Percentiles rank a stretch among this genome's conserved stretches.
phyloP scores from a whole-genome alignment of 2,888 invertebrate species.

The Tiliacea citrago region DNA sequence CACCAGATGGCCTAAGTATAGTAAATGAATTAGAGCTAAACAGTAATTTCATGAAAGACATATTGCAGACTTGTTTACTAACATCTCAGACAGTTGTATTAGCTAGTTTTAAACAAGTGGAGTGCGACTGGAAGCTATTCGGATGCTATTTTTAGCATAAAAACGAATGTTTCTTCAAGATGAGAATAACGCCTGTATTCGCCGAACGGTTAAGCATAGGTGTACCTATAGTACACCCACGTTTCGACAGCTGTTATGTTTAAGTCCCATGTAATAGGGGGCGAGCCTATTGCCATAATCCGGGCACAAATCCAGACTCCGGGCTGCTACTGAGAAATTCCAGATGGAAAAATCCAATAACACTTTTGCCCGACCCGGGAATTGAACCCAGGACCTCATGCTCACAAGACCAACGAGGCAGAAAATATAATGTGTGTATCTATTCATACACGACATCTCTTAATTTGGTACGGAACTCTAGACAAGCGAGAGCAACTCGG shows the following conservation, averaged over 20 bases:
- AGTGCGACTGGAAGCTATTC: not conserved
- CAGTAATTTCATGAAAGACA: constrained; percentile 29
- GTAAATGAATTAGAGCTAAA: not conserved
- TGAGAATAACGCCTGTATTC: not conserved
- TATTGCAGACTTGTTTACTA: constrained; percentile 27
- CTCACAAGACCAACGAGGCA: too few relatives aligned
- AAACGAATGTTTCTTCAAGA: not conserved
- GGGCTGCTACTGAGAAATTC: too few relatives aligned
- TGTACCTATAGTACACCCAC: not conserved
- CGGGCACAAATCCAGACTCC: not conserved
- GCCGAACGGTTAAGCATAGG: too few relatives aligned
- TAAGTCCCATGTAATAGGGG: too few relatives aligned
- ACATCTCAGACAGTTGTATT: constrained; percentile 27
- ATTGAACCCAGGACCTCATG: too few relatives aligned
- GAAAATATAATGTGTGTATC: too few relatives aligned
- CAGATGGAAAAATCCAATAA: too few relatives aligned
- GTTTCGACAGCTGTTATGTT: not conserved
- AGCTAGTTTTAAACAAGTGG: constrained; percentile 9
- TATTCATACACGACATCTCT: too few relatives aligned
- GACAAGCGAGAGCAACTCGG: not conserved
- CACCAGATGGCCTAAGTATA: not conserved
- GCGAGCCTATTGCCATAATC: not conserved
- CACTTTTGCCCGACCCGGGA: too few relatives aligned
- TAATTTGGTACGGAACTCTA: constrained; percentile 1
- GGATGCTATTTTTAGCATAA: not conserved